Base-by-base conservation (phyloP, 2,113 vertebrate genomes). In the Pseudorhombus dupliciocellatus region DNA sequence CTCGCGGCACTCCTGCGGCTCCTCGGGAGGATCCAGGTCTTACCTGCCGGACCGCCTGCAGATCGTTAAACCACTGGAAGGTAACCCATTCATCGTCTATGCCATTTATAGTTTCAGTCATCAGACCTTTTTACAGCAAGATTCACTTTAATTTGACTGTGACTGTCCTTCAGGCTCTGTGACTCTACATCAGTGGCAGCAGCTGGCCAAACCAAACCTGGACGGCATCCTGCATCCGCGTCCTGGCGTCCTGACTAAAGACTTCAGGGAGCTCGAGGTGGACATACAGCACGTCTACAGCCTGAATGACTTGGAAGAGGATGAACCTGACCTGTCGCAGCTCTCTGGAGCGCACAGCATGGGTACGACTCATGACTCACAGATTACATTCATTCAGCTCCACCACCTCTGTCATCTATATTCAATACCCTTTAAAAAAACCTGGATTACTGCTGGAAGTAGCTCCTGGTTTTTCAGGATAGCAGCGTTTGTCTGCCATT, bases 41-140 rank as follows among this genome's bases (percentile, higher is more conserved):
- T 95, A 91, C 85, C 90, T 95, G 60, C 95, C 93, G 0, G 96
- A 96, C 75, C 94, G 96, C 25, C 93, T 97, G 79, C 95, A 96
- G 92, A 96, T 96, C 0, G 79, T 98, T 76, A 95, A 97, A 87
- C 95, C 93, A 0, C 86, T 98, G 89, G 96, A 96, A 94, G 94
- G 95, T 95, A 83, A 91, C 81, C 25, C 0, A 28, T 37, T 50
- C 15, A 7, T 15, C 14, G 7, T 11, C 14, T 20, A 6, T 60
- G 5, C 18, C 10, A 25, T 50, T 28, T 22, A 44, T 44, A 12
- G 1, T 48, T 65, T 8, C 4, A 40, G 37, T n/a, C n/a, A n/a
- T n/a, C n/a, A n/a, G n/a, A n/a, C 5, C 16, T 18, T 44, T 1
- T 44, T 2, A 15, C 40, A 18, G 40, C 40, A 18, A 44, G 40